Base-by-base conservation (phyloP, 2,797 vertebrate species). In the Petrocephalus schoutedeni region DNA sequence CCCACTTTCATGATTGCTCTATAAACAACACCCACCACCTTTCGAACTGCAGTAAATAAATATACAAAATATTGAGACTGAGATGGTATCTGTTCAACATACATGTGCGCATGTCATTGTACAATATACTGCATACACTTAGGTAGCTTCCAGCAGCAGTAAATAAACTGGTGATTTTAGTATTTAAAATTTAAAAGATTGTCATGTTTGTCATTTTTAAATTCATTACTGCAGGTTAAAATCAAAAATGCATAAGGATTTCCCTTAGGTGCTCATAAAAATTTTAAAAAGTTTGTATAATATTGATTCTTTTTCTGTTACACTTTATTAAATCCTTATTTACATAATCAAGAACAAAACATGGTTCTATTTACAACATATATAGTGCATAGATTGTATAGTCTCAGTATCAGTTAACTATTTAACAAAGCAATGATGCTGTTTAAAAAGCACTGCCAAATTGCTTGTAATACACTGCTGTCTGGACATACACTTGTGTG, bases 381-480 rank as follows among this genome's bases (percentile, higher is more conserved):
- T 5, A 74, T 71, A 2, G 10, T 45, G 36, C 23, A n/a, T 58
- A 41, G 80, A 49, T 83, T 4, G 71, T 85, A 28, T 21, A 49
- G 1, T 71, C 83, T 86, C 8, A 57, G 57, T 21, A 85, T 77
- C 61, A 19, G 41, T 71, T 88, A 67, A 77, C 57, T 49, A 88
- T 71, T 85, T 59, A 88, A 88, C 49, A 88, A 85, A 21, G 49
- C 80, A 83, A 54, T 19, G 58, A 64, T 85, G 82, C 45, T 49
- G 4, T 67, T 85, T 86, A 14, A 49, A 45, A 86, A 86, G 51
- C 49, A 9, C 28, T 67, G 82, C 28, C 82, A 85, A 85, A 85
- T 51, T 54, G 80, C 87, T 32, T 41, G 45, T 88, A 85, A 85
- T 71, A 58, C 87, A 85, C 49, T 32, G 59, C 58, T 88, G 82